phyloP scores from a whole-genome alignment of 2,113 vertebrate genomes.

The Morone saxatilis region DNA sequence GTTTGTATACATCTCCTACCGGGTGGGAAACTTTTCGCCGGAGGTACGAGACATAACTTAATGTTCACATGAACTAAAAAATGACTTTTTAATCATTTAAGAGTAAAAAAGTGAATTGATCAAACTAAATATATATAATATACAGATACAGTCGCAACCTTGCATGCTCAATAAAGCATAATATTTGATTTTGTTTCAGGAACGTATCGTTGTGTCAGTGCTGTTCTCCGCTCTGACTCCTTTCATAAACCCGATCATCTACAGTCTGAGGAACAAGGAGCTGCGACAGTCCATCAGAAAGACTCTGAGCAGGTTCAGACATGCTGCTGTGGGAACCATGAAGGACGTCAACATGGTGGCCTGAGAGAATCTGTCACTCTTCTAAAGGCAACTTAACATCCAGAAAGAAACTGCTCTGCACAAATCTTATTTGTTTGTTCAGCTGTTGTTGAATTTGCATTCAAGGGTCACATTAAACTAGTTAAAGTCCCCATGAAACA shows the following conservation, averaged over 20 bases:
- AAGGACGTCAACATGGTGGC: background rate
- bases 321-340: background rate
- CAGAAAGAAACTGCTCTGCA: background rate
- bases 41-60: conserved; percentile 25
- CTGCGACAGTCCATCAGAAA: conserved; percentile 53
- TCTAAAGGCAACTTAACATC: background rate
- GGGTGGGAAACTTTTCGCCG: conserved; percentile 58
- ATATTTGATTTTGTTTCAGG: background rate
- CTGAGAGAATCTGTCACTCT: background rate
- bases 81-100: too few species aligned
- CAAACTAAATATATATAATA: too few species aligned
- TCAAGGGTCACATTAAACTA: background rate
- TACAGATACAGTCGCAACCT: background rate
- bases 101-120: too few species aligned
- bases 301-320: conserved; percentile 24
- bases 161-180: background rate
- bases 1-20: conserved; percentile 70
- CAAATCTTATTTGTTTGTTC: background rate
- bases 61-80: too few species aligned
- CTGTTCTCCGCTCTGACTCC: conserved; percentile 65
- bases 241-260: conserved; percentile 76
- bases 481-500: background rate
- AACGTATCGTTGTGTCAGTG: conserved; percentile 62
- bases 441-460: background rate
- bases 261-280: conserved; percentile 72